Evolutionary conservation across 2,888 invertebrate genomes (phyloP), one percentile per base, ranked within the genome.

Genomic region (Taenaris catops): DNA sequence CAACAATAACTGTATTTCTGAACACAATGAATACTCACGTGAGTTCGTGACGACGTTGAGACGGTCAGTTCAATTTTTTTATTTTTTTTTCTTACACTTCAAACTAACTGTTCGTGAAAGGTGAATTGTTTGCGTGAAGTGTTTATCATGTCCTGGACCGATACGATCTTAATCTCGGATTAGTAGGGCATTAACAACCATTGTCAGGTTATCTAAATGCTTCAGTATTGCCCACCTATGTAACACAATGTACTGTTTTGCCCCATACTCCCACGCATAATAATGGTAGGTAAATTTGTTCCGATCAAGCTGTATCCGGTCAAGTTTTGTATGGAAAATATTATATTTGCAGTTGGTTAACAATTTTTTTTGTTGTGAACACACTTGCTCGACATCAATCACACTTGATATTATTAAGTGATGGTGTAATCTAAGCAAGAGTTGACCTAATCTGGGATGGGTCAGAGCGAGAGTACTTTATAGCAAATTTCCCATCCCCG

Each of bases 161-260:
- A 83, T 81, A 72, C 58, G 53, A 84, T 84, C 81, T 79, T 71
- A 83, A 84, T 74, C 79, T 62, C 46, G 63, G 80, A 74, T 83
- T 75, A 79, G 63, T 62, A 51, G 56, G 53, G 68, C 57, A 58
- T 71, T 71, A 59, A 59, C 51, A 49, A 41, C 56, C 53, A 61
- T 84, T 83, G 84, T 81, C 41, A 64, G 58, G 57, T 55, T 65
- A 64, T 65, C 65, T 63, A 58, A 62, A 58, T 51, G 48, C 42
- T 55, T 55, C 53, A 55, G 41, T 64, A 64, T 64, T 37, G 66
- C 75, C 78, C 78, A 81, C 76, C 79, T 66, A 72, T 62, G 55
- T 18, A 55, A 59, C 46, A 78, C 69, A 74, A 74, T 66, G 46
- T 58, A 26, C 61, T 53, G 58, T 64, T 63, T 54, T 55, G 50